Evolutionary conservation across 2,888 invertebrate species (phyloP), one percentile per base, ranked within the genome.

Genomic region (Azorinus chamasolen): DNA sequence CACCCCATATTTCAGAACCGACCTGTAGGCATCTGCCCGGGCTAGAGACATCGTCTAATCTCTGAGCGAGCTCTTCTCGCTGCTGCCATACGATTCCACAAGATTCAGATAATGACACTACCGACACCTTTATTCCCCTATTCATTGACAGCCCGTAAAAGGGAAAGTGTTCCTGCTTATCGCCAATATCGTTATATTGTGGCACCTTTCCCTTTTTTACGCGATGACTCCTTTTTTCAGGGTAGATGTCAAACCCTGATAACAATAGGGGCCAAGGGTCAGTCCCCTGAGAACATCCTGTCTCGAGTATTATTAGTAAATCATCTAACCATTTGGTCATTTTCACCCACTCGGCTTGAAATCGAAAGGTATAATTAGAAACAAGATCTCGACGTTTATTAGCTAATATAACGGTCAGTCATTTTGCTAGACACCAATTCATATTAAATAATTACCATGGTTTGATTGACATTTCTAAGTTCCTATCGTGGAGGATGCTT

Each of bases 181-280:
- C 32, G 50, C 18, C 22, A 50, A 50, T 18, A 18, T 18, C n/a
- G 50, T 50, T 12, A 50, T 50, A 50, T 50, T n/a, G 50, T 50
- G 50, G 14, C 50, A 50, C 24, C 24, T 50, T 12, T 50, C 20
- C 20, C 20, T 50, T 22, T 18, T 12, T 18, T n/a, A 50, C 22
- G 50, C 50, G 50, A 24, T 50, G 20, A 18, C 50, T 20, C 24
- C 20, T 32, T 4, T 32, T 10, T 4, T 6, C 5, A 10, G 32
- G 32, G 32, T 32, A 32, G 65, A 57, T 76, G 76, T 76, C 76
- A 76, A 51, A 65, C 45, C 20, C 24, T 51, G 25, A 55, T 51
- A 43, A 62, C 70, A 70, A 76, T 70, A 61, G 70, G 63, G 66
- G 70, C 61, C 70, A 76, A 62, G 62, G 76, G 76, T 76, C 71